A percentile compares a stretch with the other conserved stretches of the same genome.
Conservation (phyloP, 1,140 invertebrate species). For the Cydia splendana region DNA sequence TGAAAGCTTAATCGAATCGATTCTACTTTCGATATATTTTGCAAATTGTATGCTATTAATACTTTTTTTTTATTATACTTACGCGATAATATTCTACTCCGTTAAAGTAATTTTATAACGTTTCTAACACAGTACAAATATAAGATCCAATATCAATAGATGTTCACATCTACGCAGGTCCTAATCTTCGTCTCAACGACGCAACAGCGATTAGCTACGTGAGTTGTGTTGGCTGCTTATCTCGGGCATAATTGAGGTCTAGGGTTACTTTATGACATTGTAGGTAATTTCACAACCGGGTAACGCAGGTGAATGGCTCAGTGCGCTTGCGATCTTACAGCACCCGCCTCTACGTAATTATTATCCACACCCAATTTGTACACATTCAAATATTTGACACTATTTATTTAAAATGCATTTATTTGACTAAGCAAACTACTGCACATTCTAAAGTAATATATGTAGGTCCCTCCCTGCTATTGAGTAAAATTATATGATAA, state of each 20-base stretch:
- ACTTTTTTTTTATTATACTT: too few relatives aligned
- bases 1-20: too few relatives aligned
- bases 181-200: slow-evolving; percentile 18
- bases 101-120: too few relatives aligned
- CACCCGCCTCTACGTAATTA: background rate
- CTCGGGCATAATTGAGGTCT: slow-evolving; percentile 27
- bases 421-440: too few relatives aligned
- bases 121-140: too few relatives aligned
- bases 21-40: too few relatives aligned
- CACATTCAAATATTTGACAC: background rate
- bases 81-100: too few relatives aligned
- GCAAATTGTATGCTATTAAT: too few relatives aligned
- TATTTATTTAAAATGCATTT: too few relatives aligned
- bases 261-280: slow-evolving; percentile 34
- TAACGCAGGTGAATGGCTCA: slow-evolving; percentile 26
- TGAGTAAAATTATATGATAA: too few relatives aligned
- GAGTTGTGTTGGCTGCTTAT: slow-evolving; percentile 31
- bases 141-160: slow-evolving; percentile 6
- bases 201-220: slow-evolving; percentile 25
- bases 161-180: slow-evolving; percentile 15
- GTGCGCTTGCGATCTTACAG: background rate
- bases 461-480: too few relatives aligned
- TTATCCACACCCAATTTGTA: background rate
- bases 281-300: slow-evolving; percentile 10
- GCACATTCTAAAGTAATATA: too few relatives aligned